Percentiles rank a stretch among this genome's conserved stretches.
phyloP scores from a whole-genome alignment of 2,113 vertebrate species.

The Festucalex cinctus region DNA sequence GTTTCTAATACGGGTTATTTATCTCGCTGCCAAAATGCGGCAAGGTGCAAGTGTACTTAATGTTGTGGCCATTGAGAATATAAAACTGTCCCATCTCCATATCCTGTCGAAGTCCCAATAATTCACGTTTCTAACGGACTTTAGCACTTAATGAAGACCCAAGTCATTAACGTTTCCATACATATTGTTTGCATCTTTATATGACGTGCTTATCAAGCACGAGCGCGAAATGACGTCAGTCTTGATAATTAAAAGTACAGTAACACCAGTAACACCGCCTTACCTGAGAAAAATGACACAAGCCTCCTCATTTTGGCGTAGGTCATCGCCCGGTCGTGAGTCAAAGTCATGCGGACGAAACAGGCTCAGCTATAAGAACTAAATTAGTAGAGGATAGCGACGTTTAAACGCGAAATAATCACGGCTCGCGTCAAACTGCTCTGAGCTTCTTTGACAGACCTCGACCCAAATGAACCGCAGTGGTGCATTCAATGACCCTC shows the following conservation, averaged over 20 bases:
- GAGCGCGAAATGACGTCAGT: background rate
- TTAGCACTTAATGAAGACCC: background rate
- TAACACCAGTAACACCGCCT: background rate
- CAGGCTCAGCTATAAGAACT: rapidly evolving
- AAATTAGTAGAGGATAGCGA: background rate
- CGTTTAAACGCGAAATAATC: background rate
- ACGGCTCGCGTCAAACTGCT: background rate
- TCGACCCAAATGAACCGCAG: background rate
- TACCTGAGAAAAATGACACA: conserved; percentile 70
- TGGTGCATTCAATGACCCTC: conserved; percentile 35
- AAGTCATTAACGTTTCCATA: background rate
- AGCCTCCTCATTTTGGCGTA: conserved; percentile 70
- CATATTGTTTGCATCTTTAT: background rate
- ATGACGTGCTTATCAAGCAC: background rate
- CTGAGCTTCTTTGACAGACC: conserved; percentile 14
- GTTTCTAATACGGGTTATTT: too few species aligned
- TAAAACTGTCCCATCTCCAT: too few species aligned
- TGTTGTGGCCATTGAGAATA: too few species aligned
- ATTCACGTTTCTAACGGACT: too few species aligned
- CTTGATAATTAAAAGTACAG: background rate
- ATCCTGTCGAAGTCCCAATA: background rate
- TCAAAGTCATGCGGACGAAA: conserved; percentile 55
- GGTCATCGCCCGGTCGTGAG: conserved; percentile 51
- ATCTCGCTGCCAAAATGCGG: background rate
- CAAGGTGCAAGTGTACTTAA: too few species aligned